phyloP scores from a whole-genome alignment of 2,797 vertebrate species.

The Poecilia picta region DNA sequence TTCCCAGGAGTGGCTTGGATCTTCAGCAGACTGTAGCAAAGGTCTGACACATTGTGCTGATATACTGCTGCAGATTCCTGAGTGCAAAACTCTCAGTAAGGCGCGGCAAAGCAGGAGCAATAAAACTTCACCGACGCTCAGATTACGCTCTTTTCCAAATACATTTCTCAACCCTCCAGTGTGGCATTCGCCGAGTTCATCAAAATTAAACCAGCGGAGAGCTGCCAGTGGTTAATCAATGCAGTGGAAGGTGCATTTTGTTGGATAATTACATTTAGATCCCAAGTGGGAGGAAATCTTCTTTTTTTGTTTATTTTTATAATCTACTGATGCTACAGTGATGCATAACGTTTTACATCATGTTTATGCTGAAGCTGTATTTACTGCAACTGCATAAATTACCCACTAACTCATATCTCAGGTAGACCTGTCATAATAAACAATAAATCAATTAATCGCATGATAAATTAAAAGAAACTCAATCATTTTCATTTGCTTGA shows the following conservation, averaged over 20 bases:
- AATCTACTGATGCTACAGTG: background rate
- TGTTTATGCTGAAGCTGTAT: background rate
- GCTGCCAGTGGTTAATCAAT: background rate
- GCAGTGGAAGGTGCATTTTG: background rate
- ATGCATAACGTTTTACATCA: background rate
- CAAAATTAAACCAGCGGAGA: background rate
- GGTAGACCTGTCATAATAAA: no score
- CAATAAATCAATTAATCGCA: no score
- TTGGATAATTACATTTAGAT: background rate
- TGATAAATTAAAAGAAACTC: no score
- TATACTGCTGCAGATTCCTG: slow-evolving; percentile 35
- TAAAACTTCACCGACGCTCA: background rate
- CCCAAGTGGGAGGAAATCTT: background rate
- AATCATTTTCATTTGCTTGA: no score
- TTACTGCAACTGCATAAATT: background rate
- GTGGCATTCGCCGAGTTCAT: background rate
- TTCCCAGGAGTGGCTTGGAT: slow-evolving; percentile 55
- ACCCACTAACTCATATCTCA: background rate
- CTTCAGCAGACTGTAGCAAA: slow-evolving; percentile 51
- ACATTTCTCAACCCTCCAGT: background rate
- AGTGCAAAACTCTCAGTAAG: slow-evolving; percentile 35
- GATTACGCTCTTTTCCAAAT: slow-evolving; percentile 6
- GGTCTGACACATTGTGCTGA: slow-evolving; percentile 53
- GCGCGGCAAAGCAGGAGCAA: slow-evolving; percentile 1
- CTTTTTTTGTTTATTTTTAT: background rate